Conservation (phyloP, 2,888 invertebrate species). For the Tetheella fluctuosa region DNA sequence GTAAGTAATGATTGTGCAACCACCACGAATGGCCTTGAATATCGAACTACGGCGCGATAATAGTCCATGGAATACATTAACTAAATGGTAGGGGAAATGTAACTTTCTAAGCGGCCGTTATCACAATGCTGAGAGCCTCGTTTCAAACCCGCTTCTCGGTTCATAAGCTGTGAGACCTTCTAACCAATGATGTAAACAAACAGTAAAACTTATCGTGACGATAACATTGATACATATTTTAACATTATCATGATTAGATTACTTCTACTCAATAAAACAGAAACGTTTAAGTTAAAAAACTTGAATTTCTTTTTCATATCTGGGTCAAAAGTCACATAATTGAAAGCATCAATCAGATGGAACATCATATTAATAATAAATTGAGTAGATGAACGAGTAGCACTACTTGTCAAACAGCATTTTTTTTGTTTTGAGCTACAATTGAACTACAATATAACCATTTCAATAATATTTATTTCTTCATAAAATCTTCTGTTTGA, state of each 20-base stretch:
- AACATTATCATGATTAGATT: conserved; percentile 4
- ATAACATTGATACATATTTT: conserved; percentile 16
- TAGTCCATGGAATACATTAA: conserved; percentile 54
- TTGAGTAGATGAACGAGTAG: background rate
- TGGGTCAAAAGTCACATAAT: background rate
- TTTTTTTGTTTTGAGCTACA: conserved; percentile 6
- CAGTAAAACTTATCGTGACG: conserved; percentile 10
- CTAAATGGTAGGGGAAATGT: conserved; percentile 61
- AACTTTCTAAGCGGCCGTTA: conserved; percentile 67
- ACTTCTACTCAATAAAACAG: background rate
- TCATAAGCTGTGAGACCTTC: conserved; percentile 30
- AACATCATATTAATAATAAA: background rate
- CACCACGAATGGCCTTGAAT: conserved; percentile 58
- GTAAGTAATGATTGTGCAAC: conserved; percentile 25
- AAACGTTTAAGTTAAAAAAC: background rate
- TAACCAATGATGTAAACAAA: conserved; percentile 20
- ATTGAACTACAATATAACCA: too few species aligned
- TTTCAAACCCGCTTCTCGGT: conserved; percentile 49
- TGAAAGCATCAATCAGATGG: background rate
- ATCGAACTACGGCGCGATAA: conserved; percentile 57
- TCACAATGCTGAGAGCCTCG: conserved; percentile 32
- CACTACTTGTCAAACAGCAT: background rate
- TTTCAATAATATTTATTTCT: background rate
- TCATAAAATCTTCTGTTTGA: background rate
- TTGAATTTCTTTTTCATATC: background rate